Base-by-base conservation (phyloP, 2,888 invertebrate genomes). In the Teleiodes luculella region DNA sequence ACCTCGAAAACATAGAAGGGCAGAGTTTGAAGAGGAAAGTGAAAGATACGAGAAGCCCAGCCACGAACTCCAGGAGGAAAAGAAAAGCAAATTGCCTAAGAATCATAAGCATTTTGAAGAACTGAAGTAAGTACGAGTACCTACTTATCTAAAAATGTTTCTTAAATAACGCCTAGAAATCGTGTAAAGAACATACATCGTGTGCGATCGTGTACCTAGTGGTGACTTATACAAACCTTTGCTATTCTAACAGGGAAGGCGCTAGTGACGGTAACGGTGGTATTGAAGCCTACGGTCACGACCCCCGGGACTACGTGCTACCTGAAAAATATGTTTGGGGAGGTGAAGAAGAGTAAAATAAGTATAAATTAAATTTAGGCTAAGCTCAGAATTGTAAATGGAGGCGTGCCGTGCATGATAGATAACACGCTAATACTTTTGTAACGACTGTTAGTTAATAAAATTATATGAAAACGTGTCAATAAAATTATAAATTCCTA, bases 181-280 rank as follows among this genome's bases (percentile, higher is more conserved):
- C n/a, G n/a, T n/a, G n/a, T n/a, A n/a, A n/a, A n/a, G n/a, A n/a
- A n/a, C n/a, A n/a, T n/a, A n/a, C n/a, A n/a, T n/a, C n/a, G n/a
- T n/a, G n/a, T n/a, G n/a, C n/a, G n/a, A n/a, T n/a, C n/a, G n/a
- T n/a, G n/a, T n/a, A n/a, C n/a, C n/a, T n/a, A n/a, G n/a, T n/a
- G n/a, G n/a, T n/a, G n/a, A n/a, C n/a, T n/a, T n/a, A n/a, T n/a
- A n/a, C n/a, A n/a, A n/a, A n/a, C n/a, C n/a, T n/a, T n/a, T n/a
- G n/a, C n/a, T n/a, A n/a, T n/a, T n/a, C 14, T 66, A 65, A 43
- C 69, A 88, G 88, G 62, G 81, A 81, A 59, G 83, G 78, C 10
- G 73, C 78, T 39, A 68, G 67, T 30, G 84, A 86, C 48, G 87
- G 85, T 49, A 86, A 90, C 35, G 90, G 87, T 4, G 87, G 89